phyloP scores from a whole-genome alignment of 2,797 vertebrate genomes.

The Telmatherina bonti region DNA sequence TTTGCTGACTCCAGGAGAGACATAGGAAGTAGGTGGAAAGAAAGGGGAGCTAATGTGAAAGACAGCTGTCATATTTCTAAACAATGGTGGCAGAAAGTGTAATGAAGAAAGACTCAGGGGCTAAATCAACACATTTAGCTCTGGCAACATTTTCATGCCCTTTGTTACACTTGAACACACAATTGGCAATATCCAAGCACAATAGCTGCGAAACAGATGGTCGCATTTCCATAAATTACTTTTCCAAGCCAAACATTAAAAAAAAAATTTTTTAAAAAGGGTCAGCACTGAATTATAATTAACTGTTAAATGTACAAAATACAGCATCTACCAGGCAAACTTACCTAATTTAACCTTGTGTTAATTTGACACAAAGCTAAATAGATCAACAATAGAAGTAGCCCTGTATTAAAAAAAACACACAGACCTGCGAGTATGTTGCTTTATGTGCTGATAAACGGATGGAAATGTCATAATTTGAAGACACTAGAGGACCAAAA shows the following conservation, averaged over 20 bases:
- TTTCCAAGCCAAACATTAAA: slow-evolving; percentile 19
- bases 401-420: not conserved
- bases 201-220: not conserved
- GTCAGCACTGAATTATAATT: not conserved
- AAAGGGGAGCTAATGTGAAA: slow-evolving; percentile 25
- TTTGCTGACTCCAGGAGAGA: slow-evolving; percentile 73
- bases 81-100: slow-evolving; percentile 73
- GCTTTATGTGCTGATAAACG: not conserved
- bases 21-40: slow-evolving; percentile 54
- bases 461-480: no score
- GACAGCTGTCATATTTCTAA: slow-evolving; percentile 72
- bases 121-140: slow-evolving; percentile 50
- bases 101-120: slow-evolving; percentile 31
- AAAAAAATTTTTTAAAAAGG: not conserved
- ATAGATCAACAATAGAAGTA: not conserved
- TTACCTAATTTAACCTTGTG: slow-evolving; percentile 13
- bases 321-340: slow-evolving; percentile 3
- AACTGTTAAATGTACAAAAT: slow-evolving; percentile 25
- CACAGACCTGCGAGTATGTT: not conserved
- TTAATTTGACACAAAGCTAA: slow-evolving; percentile 16
- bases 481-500: not conserved
- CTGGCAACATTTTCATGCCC: slow-evolving; percentile 18
- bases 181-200: slow-evolving; percentile 6
- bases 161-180: slow-evolving; percentile 14
- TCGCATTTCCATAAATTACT: slow-evolving; percentile 13